Base-by-base conservation (phyloP, 2,888 invertebrate genomes). In the Lasioglossum leucozonium region DNA sequence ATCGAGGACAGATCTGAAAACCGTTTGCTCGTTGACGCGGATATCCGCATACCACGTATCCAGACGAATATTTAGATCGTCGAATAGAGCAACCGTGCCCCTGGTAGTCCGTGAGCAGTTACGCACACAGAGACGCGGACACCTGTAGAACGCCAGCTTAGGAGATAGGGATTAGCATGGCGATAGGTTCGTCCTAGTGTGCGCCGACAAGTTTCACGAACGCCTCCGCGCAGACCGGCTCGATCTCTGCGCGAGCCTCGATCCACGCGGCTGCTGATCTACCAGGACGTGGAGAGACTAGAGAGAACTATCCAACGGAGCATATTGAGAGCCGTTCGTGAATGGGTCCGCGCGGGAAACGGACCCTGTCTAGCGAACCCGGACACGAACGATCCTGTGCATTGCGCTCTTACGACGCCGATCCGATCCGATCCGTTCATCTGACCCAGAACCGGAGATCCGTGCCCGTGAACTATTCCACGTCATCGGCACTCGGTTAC, bases 401-500 rank as follows among this genome's bases (percentile, higher is more conserved):
- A 82, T 83, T 85, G 80, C 85, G 82, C 76, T 85, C 83, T 86
- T 86, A 77, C 81, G 47, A 77, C 75, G 37, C n/a, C 58, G 30
- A 62, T 30, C 58, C 58, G 30, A 62, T 30, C 58, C 58, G 74
- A 87, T 84, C 79, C 84, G 82, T 85, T 86, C 88, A 85, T 90
- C 86, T 85, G 87, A 83, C 82, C 82, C 83, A 87, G 85, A 87
- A 89, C 85, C 77, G 85, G 77, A 79, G 79, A 88, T 88, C 88
- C 86, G 91, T 86, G 88, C 90, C 87, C 88, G 81, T 89, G 91
- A 91, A 89, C 83, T 65, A 37, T 77, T 73, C 77, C 55, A 26
- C 37, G 58, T 22, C 77, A 22, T 5, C 34, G 34, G 44, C 34
- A 22, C 51, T 22, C 4, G 37, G 37, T 37, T 10, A 22, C 51